Conservation (phyloP, 2,888 invertebrate genomes). For the Drosophila lacicola region DNA sequence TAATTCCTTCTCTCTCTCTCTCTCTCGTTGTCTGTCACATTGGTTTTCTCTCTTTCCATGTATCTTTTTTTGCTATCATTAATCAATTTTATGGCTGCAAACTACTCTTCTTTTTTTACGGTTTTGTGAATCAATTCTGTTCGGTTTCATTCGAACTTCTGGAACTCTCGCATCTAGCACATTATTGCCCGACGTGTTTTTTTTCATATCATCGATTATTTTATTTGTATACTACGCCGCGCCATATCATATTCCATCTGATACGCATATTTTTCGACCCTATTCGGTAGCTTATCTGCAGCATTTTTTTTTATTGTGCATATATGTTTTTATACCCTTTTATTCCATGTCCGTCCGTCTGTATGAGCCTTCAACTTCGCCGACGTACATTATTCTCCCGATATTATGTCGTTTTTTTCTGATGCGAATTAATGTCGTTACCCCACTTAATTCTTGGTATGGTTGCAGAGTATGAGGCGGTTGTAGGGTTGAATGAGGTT, state of each 20-base stretch:
- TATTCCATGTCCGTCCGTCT: no score
- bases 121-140: conserved; percentile 52
- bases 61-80: conserved; percentile 37
- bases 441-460: no score
- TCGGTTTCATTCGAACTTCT: conserved; percentile 19
- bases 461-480: no score
- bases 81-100: conserved; percentile 65
- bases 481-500: no score
- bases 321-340: conserved; percentile 7
- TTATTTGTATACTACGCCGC: conserved; percentile 29
- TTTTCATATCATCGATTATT: conserved; percentile 61
- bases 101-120: conserved; percentile 16
- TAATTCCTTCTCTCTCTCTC: conserved; percentile 12
- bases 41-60: conserved; percentile 3
- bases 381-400: no score
- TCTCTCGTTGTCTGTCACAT: neutral
- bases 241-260: conserved; percentile 35
- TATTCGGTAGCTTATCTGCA: conserved; percentile 56
- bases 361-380: no score
- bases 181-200: conserved; percentile 14
- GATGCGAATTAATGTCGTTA: no score
- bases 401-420: no score
- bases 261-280: conserved; percentile 36
- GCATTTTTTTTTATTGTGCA: conserved; percentile 17
- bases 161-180: conserved; percentile 4